phyloP scores from a whole-genome alignment of 1,140 invertebrate genomes.

The Nomia melanderi region DNA sequence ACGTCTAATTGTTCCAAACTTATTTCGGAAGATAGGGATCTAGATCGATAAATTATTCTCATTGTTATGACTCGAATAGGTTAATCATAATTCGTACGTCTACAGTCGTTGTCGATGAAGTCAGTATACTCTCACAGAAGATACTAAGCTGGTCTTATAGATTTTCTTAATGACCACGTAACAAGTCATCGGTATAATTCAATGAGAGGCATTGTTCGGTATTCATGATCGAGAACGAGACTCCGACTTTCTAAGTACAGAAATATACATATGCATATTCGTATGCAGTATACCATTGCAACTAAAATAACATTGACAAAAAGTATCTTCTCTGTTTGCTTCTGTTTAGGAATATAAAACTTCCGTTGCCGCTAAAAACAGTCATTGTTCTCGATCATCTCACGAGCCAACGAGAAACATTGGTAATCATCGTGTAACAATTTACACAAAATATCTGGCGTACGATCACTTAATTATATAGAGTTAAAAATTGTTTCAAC shows the following conservation, averaged over 20 bases:
- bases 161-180: constrained; percentile 22
- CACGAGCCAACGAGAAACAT: constrained; percentile 40
- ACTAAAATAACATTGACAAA: neutral
- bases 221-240: constrained; percentile 28
- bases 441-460: neutral
- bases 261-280: neutral
- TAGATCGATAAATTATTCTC: neutral
- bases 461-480: constrained; percentile 1
- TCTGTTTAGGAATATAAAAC: neutral
- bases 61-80: neutral
- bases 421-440: neutral
- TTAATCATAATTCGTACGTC: neutral
- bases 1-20: too few species aligned
- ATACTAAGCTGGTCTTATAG: neutral
- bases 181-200: neutral
- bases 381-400: constrained; percentile 33
- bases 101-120: neutral
- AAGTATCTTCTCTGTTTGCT: too few species aligned
- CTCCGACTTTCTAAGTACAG: neutral
- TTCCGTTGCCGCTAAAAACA: constrained; percentile 2
- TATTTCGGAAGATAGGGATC: neutral
- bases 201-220: neutral
- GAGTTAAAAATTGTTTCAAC: neutral
- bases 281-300: neutral
- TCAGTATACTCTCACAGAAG: neutral